Evolutionary conservation across 2,888 invertebrate species (phyloP), one percentile per base, ranked within the genome.

Genomic region (Tolmerus cingulatus): DNA sequence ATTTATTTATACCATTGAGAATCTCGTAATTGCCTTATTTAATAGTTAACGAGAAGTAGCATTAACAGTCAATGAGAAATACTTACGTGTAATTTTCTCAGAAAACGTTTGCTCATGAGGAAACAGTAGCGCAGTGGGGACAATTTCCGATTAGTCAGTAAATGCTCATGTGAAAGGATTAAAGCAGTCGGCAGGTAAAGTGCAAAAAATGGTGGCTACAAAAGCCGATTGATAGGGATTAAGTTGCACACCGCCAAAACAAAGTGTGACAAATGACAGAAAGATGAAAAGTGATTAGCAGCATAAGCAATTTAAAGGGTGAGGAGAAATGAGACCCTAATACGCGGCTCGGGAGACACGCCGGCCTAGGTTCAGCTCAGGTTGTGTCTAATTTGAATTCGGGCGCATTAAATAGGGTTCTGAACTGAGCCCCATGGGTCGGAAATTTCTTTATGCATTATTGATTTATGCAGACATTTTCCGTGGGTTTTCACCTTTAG

Each of bases 401-500:
- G 51, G 19, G 19, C 23, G 85, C 74, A 85, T 85, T 85, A 85
- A 46, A 85, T 74, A 66, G 66, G 66, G 66, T 66, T 66, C 27
- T 27, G 2, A 27, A 23, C 7, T 9, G 74, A 43, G 74, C 27
- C 85, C 57, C 55, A 16, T 74, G 46, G 74, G 16, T 74, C 74
- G 85, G 74, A 85, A 46, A 46, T 85, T 85, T 74, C 37, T 74
- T 55, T 74, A n/a, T 46, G 23, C 43, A 16, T 85, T 85, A 85
- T 85, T 85, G 85, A 85, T 85, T 85, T 85, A 85, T 85, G 85
- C 74, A 85, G 85, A 85, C 85, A 74, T 74, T 85, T 85, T 74
- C 85, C 4, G 34, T 12, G 5, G 27, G 74, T 51, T 27, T 16
- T 74, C 74, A 37, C 43, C 74, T 85, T 74, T 74, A 8, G 43